phyloP scores from a whole-genome alignment of 2,888 invertebrate species.

The Thelaira solivaga region DNA sequence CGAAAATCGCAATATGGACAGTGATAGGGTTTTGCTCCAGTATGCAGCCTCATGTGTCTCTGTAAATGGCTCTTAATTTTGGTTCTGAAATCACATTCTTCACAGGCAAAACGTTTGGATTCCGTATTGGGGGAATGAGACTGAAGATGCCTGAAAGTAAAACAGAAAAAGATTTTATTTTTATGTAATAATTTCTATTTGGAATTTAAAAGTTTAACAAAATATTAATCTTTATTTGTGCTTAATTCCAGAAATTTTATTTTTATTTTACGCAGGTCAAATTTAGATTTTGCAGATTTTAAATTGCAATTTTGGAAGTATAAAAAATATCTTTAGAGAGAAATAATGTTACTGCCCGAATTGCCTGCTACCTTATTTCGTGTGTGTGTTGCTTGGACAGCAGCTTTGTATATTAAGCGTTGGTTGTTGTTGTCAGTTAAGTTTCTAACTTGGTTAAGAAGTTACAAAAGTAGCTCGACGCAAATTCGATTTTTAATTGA shows the following conservation, averaged over 20 bases:
- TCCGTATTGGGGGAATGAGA: slow-evolving; percentile 56
- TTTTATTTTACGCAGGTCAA: background rate
- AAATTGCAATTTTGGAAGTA: background rate
- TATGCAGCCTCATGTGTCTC: slow-evolving; percentile 88
- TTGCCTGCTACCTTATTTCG: slow-evolving; percentile 63
- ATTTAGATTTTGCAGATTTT: background rate
- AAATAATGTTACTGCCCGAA: slow-evolving; percentile 69
- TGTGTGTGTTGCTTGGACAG: background rate
- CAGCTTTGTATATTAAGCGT: slow-evolving; percentile 26
- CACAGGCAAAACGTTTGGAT: slow-evolving; percentile 80
- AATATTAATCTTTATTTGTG: too few relatives aligned
- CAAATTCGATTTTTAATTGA: slow-evolving; percentile 60
- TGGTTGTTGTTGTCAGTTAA: slow-evolving; percentile 64
- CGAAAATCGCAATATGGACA: slow-evolving; percentile 90
- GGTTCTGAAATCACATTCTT: slow-evolving; percentile 84
- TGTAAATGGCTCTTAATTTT: slow-evolving; percentile 84
- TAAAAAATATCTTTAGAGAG: slow-evolving; percentile 67
- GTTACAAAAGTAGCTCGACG: slow-evolving; percentile 19
- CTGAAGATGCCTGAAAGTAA: slow-evolving; percentile 69
- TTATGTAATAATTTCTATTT: too few relatives aligned
- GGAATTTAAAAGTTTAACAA: too few relatives aligned
- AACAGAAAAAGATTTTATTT: background rate
- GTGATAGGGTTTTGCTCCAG: slow-evolving; percentile 88
- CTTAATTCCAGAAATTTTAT: too few relatives aligned
- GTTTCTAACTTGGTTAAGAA: background rate